These are phyloP conservation scores for pig (Sus scrofa) DNA, from an alignment of 2,113 vertebrate genomes.

Conservation along the genomic window T2T-Sscrofa CM000825.6:79357501-79358000, in stretches of 20 bases:
- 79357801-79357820: background rate
- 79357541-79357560: background rate
- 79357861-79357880: background rate
- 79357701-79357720: background rate
- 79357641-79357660: background rate
- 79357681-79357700: background rate
- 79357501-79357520: too few relatives aligned
- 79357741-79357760: fast-evolving
- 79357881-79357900: background rate
- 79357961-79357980: background rate
- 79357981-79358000: background rate
- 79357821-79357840: background rate
- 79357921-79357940: background rate
- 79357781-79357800: background rate
- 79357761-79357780: background rate
- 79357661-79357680: background rate
- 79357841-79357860: background rate
- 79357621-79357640: background rate
- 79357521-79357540: too few relatives aligned
- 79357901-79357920: conserved; percentile 4
- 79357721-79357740: background rate
- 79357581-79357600: conserved; percentile 15
- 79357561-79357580: background rate
- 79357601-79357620: background rate
- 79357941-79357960: background rate